Percentiles rank a stretch among this genome's conserved stretches.
phyloP scores from a whole-genome alignment of 2,797 vertebrate species.

The Avahi laniger region DNA sequence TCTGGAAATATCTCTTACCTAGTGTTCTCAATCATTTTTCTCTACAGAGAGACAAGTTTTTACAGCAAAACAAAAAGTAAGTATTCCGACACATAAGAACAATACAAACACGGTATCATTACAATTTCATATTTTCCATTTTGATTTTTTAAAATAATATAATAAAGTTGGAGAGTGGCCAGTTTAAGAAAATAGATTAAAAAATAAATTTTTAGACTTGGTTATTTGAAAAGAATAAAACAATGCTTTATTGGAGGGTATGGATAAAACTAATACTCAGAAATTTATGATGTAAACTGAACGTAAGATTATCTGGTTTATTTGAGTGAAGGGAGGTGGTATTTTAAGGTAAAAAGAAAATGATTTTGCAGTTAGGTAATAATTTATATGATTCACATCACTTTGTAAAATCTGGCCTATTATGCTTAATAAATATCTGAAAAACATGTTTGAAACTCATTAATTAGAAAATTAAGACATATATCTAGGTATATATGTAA shows the following conservation, averaged over 20 bases:
- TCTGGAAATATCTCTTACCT: not conserved
- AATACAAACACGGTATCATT: conserved; percentile 64
- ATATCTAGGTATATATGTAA: not conserved
- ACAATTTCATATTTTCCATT: conserved; percentile 62
- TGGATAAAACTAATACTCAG: not conserved
- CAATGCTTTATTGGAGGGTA: not conserved
- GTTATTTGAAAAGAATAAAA: not conserved
- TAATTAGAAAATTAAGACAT: not conserved
- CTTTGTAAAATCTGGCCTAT: not conserved
- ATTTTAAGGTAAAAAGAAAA: not conserved
- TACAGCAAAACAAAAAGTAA: conserved; percentile 53
- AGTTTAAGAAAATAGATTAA: conserved; percentile 52
- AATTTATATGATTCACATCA: not conserved
- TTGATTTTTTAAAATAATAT: conserved; percentile 68
- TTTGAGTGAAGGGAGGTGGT: not conserved
- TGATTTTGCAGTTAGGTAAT: not conserved
- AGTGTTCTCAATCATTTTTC: conserved; percentile 58
- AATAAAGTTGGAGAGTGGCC: conserved; percentile 53
- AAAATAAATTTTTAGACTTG: not conserved
- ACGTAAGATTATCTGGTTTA: not conserved
- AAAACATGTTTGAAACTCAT: not conserved
- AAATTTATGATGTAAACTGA: not conserved
- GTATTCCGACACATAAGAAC: conserved; percentile 66
- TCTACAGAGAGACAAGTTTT: conserved; percentile 60
- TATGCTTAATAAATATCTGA: not conserved